Percentiles rank a stretch among this genome's conserved stretches.
phyloP scores from a whole-genome alignment of 2,113 vertebrate genomes.

The Chloroceryle aenea region DNA sequence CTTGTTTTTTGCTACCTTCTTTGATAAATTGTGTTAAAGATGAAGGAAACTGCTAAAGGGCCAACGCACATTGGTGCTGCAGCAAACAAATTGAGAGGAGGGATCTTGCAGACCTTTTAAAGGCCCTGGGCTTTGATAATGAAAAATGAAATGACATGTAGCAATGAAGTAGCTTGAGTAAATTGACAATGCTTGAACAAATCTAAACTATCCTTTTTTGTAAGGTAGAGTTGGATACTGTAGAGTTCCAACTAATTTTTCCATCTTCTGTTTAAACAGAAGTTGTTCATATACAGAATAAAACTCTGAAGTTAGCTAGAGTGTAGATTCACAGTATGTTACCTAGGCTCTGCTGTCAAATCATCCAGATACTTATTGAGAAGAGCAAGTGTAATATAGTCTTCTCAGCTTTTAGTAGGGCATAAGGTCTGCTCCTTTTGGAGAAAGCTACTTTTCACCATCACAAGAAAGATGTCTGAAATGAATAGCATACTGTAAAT shows the following conservation, averaged over 20 bases:
- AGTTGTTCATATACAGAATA: neutral
- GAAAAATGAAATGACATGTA: neutral
- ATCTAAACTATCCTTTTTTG: neutral
- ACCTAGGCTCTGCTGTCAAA: neutral
- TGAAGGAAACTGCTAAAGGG: slow-evolving; percentile 48
- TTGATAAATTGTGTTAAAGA: slow-evolving; percentile 69
- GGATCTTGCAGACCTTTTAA: slow-evolving; percentile 8
- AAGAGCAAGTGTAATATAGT: neutral
- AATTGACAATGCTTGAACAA: neutral
- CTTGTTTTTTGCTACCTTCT: slow-evolving; percentile 55
- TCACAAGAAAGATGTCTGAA: neutral
- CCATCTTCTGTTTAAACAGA: neutral
- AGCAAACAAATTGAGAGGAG: slow-evolving; percentile 37
- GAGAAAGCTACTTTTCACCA: neutral
- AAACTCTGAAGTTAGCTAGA: neutral
- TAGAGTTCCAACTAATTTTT: neutral
- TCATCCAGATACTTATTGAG: neutral
- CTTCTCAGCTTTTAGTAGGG: neutral
- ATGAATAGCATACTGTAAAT: neutral
- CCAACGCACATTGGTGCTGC: neutral
- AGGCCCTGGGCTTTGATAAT: neutral
- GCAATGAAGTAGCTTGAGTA: neutral
- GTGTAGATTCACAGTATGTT: neutral
- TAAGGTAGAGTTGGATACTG: neutral
- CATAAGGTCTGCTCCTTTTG: neutral